A percentile compares a stretch with the other conserved stretches of the same genome.
These are phyloP conservation scores for Punctoribates punctum DNA, from an alignment of 2,888 invertebrate species.

Conservation along the genomic window DNA sequence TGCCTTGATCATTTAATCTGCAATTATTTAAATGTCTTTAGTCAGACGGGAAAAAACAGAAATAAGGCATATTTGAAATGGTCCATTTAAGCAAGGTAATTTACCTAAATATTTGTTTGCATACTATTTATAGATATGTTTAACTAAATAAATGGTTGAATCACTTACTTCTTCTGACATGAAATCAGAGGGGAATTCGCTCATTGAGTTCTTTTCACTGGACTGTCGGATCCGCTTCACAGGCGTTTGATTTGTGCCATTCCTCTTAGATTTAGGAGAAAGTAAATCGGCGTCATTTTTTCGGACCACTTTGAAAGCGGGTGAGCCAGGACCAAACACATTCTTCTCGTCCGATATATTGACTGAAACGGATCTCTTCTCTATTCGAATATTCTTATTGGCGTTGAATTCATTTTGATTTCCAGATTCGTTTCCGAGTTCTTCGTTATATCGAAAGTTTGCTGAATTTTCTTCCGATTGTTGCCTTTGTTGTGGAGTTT, in stretches of 20 bases:
- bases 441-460: neutral
- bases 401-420: neutral
- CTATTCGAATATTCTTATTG: neutral
- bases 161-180: constrained; percentile 39
- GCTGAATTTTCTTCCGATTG: neutral
- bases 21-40: too few relatives aligned
- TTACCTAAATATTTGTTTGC: too few relatives aligned
- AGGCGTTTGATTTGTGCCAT: neutral
- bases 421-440: neutral
- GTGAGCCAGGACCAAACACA: neutral
- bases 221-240: too few relatives aligned
- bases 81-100: too few relatives aligned
- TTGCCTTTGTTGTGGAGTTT: neutral
- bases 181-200: constrained; percentile 40
- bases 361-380: neutral
- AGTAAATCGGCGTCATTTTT: neutral
- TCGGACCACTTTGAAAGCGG: neutral
- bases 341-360: neutral
- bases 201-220: constrained; percentile 9
- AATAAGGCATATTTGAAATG: too few relatives aligned
- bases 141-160: neutral
- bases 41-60: too few relatives aligned
- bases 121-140: too few relatives aligned
- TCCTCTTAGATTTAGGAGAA: neutral
- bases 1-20: too few relatives aligned